Evolutionary conservation across 2,113 vertebrate species (phyloP).

Genomic region (Tenebrosternarchus preto): DNA sequence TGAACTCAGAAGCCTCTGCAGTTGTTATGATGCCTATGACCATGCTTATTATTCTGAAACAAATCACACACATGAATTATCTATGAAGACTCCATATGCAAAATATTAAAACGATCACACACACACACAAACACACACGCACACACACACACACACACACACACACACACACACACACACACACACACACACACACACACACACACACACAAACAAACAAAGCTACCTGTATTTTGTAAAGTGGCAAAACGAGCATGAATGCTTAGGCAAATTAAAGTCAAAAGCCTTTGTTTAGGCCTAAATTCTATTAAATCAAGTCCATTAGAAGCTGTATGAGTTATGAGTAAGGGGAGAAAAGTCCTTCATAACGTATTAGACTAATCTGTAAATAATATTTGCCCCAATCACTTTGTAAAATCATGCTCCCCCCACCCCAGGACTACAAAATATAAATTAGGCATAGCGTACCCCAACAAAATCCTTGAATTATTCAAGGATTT

Average conservation of each 20-base stretch:
- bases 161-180: background rate
- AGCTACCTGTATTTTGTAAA: no score
- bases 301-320: slow-evolving; percentile 5
- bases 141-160: background rate
- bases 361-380: background rate
- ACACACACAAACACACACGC: no score
- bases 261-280: background rate
- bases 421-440: background rate
- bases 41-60: background rate
- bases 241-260: no score
- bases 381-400: background rate
- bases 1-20: slow-evolving; percentile 17
- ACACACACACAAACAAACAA: background rate
- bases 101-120: background rate
- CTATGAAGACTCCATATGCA: background rate
- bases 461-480: background rate
- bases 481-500: background rate
- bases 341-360: background rate
- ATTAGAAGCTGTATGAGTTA: background rate
- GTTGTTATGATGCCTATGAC: background rate
- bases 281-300: background rate
- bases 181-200: no score
- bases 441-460: background rate
- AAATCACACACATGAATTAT: background rate
- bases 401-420: background rate